phyloP scores from a whole-genome alignment of 1,140 invertebrate genomes.

The Trinorchestia longiramus region DNA sequence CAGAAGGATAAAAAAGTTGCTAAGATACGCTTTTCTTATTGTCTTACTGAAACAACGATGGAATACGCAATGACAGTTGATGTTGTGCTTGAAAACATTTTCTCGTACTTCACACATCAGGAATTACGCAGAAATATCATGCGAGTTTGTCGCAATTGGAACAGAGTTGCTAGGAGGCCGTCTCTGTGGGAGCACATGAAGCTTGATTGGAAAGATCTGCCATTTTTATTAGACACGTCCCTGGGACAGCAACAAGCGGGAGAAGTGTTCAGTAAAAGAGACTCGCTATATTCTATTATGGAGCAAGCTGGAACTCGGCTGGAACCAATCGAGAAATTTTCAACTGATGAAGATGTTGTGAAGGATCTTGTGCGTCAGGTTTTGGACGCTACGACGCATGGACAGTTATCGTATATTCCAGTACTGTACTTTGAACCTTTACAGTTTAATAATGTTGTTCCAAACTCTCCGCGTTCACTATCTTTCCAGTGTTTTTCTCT shows the following conservation, averaged over 20 bases:
- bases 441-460: background rate
- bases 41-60: background rate
- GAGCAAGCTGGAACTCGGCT: background rate
- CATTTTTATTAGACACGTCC: background rate
- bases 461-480: background rate
- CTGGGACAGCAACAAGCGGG: background rate
- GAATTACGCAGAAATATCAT: background rate
- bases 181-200: background rate
- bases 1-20: too few relatives aligned
- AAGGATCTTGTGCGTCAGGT: background rate
- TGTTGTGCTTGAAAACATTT: background rate
- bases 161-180: background rate
- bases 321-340: background rate
- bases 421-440: background rate
- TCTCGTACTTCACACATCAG: background rate
- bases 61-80: background rate
- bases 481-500: background rate
- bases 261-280: background rate
- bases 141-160: background rate
- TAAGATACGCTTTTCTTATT: background rate
- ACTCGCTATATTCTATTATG: background rate
- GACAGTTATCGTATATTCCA: background rate
- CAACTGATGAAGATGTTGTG: background rate
- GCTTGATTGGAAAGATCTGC: background rate
- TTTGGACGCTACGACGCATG: background rate